Evolutionary conservation across 2,797 vertebrate species (phyloP), one percentile per base, ranked within the genome.

Genomic region (Oreochromis grahami): DNA sequence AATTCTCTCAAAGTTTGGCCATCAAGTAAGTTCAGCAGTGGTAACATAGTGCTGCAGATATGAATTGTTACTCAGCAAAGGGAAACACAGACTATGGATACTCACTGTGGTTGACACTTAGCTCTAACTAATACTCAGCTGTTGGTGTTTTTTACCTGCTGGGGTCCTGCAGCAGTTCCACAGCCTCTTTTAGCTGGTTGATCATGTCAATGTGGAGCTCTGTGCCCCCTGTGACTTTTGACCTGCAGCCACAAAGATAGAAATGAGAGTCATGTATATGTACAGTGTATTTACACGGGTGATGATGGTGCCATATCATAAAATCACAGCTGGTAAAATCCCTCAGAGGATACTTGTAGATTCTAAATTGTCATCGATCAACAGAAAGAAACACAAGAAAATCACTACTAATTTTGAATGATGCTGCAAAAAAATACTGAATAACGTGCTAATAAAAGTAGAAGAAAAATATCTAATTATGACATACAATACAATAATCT

Each of bases 161-260:
- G 53, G 98, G 95, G 87, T 98, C 97, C 55, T 98, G 98, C 84
- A 98, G 95, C 86, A 98, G 95, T 91, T 97, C 97, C 89, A 98
- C 97, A 0, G 97, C 98, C 88, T 98, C 97, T 92, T 97, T 97
- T 83, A 98, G 95, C 90, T 97, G 97, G 81, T 97, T 96, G 90
- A 98, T 98, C 97, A 98, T 97, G 79, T 94, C 93, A 41, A 96
- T 93, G 86, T 96, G 95, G 80, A 96, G 89, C 87, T 95, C 95
- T 77, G 95, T 94, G 48, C 94, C 92, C 84, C 94, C 93, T 29
- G 92, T 90, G 78, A 96, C 95, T 92, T 93, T 97, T 83, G 96
- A 91, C 94, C 98, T 98, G 90, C 4, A 91, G 88, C 2, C 83
- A 50, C 34, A 85, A 53, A 68, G 7, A 63, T 6, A 2, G 43